Base-by-base conservation (phyloP, 2,888 invertebrate species). In the Escarpia spicata region DNA sequence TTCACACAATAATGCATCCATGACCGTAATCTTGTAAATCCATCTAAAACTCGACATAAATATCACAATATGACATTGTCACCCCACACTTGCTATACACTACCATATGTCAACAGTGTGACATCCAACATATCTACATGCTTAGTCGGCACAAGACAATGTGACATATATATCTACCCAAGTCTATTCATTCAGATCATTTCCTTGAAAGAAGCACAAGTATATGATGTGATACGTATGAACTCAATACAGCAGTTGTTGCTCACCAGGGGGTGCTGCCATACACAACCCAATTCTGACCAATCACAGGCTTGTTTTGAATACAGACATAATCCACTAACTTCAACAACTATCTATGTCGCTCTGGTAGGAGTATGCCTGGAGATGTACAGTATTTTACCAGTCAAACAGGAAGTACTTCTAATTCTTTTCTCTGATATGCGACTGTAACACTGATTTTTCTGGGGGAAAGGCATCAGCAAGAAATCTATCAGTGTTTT, bases 31-130 rank as follows among this genome's bases (percentile, higher is more conserved):
- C 75, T 75, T 75, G 75, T 75, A 75, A 75, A 75, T 75, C 75
- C 75, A 75, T 75, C 75, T 75, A 75, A 75, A 75, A 75, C 75
- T 75, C n/a, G 75, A 75, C 75, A 26, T 75, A 75, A 75, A 75
- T 75, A 75, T 75, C 75, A 75, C 75, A 75, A 75, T 26, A 75
- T 75, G n/a, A 15, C 75, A 75, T 6, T 75, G 75, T 6, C 75
- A 52, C 52, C 52, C 52, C 52, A 52, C 9, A 9, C 52, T 9
- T 52, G 52, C 15, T 52, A 52, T 4, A 75, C 75, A 75, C 75
- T 26, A 75, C n/a, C 75, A 3, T 75, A 75, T 26, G 15, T 19
- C 6, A 19, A 26, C 75, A 75, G 75, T 75, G 75, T 75, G 75
- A 75, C 19, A 75, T 6, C 52, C 52, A 52, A 52, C 52, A 75